Conservation (phyloP, 2,113 vertebrate species). For the Glareola pratincola region DNA sequence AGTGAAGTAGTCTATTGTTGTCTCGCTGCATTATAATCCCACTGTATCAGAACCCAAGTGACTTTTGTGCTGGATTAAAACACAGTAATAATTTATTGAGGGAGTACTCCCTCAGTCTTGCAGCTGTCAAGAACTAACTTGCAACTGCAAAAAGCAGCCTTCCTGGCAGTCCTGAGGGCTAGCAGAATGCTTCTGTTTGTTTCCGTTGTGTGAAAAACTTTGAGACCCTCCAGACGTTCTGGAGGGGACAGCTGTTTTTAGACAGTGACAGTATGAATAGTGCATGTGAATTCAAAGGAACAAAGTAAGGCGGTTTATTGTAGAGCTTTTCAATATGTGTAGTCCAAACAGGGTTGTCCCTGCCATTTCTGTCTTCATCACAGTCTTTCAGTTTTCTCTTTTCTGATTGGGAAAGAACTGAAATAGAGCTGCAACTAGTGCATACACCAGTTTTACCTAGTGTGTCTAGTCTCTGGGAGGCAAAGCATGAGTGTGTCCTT, state of each 20-base stretch:
- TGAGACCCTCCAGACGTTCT: background rate
- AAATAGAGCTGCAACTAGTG: background rate
- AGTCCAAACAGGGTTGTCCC: background rate
- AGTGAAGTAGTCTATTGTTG: background rate
- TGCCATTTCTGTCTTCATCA: background rate
- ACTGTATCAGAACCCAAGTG: background rate
- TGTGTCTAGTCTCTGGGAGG: background rate
- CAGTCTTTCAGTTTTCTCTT: background rate
- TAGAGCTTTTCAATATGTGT: background rate
- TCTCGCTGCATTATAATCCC: background rate
- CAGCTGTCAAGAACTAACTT: background rate
- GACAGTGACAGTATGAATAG: background rate
- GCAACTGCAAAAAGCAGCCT: background rate
- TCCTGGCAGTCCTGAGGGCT: background rate
- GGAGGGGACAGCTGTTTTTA: background rate
- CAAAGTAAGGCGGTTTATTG: background rate
- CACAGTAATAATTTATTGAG: too few species aligned
- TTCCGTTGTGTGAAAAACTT: background rate
- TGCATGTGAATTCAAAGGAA: background rate
- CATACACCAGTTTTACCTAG: background rate
- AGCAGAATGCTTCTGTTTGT: background rate
- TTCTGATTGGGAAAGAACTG: background rate
- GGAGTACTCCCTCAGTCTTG: background rate
- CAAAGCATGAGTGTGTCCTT: background rate
- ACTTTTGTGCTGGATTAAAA: background rate